Evolutionary conservation across 2,888 invertebrate genomes (phyloP), one percentile per base, ranked within the genome.

Genomic region (Heteromyza rotundicornis): DNA sequence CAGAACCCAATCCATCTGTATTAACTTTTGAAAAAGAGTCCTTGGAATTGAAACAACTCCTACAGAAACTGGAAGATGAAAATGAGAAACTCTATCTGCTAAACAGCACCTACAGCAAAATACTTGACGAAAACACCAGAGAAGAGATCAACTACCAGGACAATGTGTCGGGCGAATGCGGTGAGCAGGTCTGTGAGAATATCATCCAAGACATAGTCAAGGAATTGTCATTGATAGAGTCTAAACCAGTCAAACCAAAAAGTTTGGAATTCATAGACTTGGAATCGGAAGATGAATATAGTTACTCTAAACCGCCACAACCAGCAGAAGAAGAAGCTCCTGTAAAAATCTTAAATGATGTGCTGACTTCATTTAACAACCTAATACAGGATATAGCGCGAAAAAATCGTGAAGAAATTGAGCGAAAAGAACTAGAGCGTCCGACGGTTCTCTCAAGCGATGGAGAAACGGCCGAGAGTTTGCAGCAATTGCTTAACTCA

Each of bases 11-110:
- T 44, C 51, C 56, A 10, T 60, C 63, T n/a, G 50, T 60, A 2
- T 35, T 52, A 14, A 49, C 64, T 1, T 63, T 76, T 35, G 73
- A 71, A n/a, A 65, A 22, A 2, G 74, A 79, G 16, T 73, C 75
- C n/a, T 64, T 55, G 14, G 65, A 68, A 16, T 44, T 80, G 2
- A 71, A 68, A 1, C 56, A 65, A 0, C 60, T 79, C 2, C 60
- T 79, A 2, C 68, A 71, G 24, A 65, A 77, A 23, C 61, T 80
- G 1, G 79, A 80, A 53, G 62, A 74, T 22, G 71, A 78, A 35
- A 66, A 63, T 40, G 70, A 76, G 1, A 32, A 60, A 5, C 64
- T 65, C 16, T 68, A 70, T 8, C 51, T 70, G 2, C 59, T 67
- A 2, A 66, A 65, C 5, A 40, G 35, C 3, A 35, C 65, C 0